These are phyloP conservation scores for Platysternon megacephalum DNA, from an alignment of 2,113 vertebrate species.

Conservation along the genomic window DNA sequence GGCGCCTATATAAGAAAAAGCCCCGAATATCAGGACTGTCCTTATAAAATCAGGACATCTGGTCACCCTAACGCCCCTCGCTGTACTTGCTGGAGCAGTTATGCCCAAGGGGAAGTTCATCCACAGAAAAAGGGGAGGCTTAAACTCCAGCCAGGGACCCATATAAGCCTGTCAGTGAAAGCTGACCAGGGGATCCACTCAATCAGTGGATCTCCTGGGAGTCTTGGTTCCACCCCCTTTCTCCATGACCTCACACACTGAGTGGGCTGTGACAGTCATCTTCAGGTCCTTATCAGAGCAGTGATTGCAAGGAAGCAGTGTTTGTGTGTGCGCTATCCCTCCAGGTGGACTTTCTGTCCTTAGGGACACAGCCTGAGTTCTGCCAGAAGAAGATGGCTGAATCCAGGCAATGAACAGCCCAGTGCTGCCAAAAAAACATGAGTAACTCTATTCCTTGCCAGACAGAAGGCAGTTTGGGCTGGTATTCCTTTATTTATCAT, in stretches of 20 bases:
- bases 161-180: neutral
- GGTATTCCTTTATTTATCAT: conserved; percentile 25
- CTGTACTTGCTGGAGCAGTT: neutral
- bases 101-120: neutral
- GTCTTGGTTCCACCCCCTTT: neutral
- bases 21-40: too few relatives aligned
- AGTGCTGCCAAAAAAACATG: conserved; percentile 1
- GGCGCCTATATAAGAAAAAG: too few relatives aligned
- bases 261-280: neutral
- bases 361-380: neutral
- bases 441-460: neutral
- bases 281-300: neutral
- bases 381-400: neutral
- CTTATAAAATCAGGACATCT: too few relatives aligned
- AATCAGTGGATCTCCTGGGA: rapidly evolving
- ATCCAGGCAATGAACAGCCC: neutral
- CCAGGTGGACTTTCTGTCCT: neutral
- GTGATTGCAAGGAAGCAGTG: rapidly evolving
- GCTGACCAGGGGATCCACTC: neutral
- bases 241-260: neutral
- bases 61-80: neutral
- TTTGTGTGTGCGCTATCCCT: neutral
- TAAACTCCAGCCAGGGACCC: neutral
- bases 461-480: neutral
- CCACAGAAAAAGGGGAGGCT: rapidly evolving